These are phyloP conservation scores for Papilio gigon DNA, from an alignment of 2,888 invertebrate genomes.

Conservation along the genomic window DNA sequence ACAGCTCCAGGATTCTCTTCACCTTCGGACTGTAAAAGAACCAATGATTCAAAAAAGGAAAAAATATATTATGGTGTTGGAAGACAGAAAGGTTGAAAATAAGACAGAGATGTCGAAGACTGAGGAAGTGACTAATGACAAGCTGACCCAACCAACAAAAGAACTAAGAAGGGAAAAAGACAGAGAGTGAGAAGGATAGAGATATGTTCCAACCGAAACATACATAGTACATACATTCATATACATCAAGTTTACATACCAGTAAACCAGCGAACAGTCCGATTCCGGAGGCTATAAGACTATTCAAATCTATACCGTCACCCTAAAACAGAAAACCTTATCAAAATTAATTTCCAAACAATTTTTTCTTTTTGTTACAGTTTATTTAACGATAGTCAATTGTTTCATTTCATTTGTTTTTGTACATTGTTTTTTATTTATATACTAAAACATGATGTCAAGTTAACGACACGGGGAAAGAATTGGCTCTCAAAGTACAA, in stretches of 20 bases:
- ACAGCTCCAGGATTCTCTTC: slow-evolving; percentile 74
- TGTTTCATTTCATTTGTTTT: no score
- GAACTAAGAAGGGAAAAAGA: neutral
- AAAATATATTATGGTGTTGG: neutral
- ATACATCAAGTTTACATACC: slow-evolving; percentile 61
- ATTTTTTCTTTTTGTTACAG: no score
- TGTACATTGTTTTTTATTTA: no score
- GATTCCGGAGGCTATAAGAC: slow-evolving; percentile 70
- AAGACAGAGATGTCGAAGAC: neutral
- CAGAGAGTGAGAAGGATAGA: neutral
- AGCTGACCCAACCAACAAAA: no score
- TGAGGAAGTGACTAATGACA: no score
- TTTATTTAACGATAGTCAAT: no score
- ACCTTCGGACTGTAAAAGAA: slow-evolving; percentile 68
- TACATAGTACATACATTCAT: no score
- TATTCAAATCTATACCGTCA: slow-evolving; percentile 74
- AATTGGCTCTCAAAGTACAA: no score
- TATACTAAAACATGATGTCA: no score
- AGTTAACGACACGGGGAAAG: no score
- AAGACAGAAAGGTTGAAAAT: neutral
- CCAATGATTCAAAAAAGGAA: slow-evolving; percentile 16
- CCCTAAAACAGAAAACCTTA: slow-evolving; percentile 61
- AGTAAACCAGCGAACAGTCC: slow-evolving; percentile 75
- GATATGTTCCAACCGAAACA: neutral
- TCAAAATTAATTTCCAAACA: neutral